Evolutionary conservation across 2,113 vertebrate species (phyloP).

Genomic region (Campylomormyrus tamandua): DNA sequence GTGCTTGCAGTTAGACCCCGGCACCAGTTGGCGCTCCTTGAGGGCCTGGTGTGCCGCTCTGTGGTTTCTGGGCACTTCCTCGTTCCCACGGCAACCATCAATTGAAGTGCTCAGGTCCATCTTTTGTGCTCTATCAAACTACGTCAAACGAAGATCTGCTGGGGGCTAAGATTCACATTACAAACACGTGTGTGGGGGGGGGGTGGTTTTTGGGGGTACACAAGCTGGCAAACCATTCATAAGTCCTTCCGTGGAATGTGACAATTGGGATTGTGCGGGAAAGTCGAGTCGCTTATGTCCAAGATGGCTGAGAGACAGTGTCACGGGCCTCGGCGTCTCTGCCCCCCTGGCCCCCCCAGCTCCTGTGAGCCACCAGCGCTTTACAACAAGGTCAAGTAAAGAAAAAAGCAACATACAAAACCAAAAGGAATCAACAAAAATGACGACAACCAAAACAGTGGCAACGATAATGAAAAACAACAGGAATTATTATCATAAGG

Average conservation of each 20-base stretch:
- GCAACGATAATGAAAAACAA: conserved; percentile 61
- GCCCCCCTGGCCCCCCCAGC: conserved; percentile 28
- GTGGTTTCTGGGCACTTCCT: neutral
- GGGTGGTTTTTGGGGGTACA: conserved; percentile 15
- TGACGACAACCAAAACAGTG: conserved; percentile 56
- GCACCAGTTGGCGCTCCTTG: neutral
- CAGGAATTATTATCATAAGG: conserved; percentile 42
- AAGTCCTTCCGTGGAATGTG: conserved; percentile 66
- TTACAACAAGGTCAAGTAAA: conserved; percentile 46
- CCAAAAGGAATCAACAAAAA: conserved; percentile 41
- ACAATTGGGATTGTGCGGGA: conserved; percentile 57
- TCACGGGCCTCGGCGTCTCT: conserved; percentile 37
- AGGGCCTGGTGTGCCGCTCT: neutral
- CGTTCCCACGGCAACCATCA: neutral
- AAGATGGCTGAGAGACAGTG: conserved; percentile 49
- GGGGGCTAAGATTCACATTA: neutral
- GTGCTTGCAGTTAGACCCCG: neutral
- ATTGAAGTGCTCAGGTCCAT: neutral
- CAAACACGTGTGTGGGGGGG: neutral
- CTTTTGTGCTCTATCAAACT: neutral
- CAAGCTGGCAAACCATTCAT: conserved; percentile 44
- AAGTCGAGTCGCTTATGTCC: conserved; percentile 55
- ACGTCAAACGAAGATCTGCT: neutral
- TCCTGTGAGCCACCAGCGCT: conserved; percentile 40
- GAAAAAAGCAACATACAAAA: conserved; percentile 55